These are phyloP conservation scores for Diogma glabrata DNA, from an alignment of 2,888 invertebrate species.

Conservation along the genomic window DNA sequence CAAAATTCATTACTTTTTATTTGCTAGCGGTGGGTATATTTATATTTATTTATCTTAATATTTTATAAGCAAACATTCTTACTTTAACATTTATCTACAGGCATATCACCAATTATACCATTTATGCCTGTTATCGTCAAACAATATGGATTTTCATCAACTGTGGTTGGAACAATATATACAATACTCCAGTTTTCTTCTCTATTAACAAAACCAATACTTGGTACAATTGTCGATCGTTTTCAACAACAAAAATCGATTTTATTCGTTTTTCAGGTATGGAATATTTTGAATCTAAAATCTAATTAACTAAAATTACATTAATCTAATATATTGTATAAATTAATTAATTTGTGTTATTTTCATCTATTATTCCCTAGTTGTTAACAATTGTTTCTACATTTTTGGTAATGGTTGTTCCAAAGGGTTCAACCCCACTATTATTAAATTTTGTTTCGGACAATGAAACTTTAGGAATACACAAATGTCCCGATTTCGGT, in stretches of 20 bases:
- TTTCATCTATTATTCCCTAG: constrained; percentile 41
- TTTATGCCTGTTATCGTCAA: constrained; percentile 57
- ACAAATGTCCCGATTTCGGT: no score
- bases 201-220: constrained; percentile 66
- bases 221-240: constrained; percentile 71
- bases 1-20: constrained; percentile 80
- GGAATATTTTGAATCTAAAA: no score
- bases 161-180: constrained; percentile 67
- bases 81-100: constrained; percentile 38
- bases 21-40: background rate
- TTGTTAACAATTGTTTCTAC: constrained; percentile 57
- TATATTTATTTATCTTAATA: no score
- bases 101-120: constrained; percentile 71
- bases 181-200: constrained; percentile 66
- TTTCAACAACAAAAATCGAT: constrained; percentile 59
- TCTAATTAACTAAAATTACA: no score
- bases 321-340: background rate
- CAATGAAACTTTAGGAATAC: no score
- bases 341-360: no score
- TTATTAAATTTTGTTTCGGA: constrained; percentile 40
- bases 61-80: no score
- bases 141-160: constrained; percentile 69
- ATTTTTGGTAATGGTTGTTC: constrained; percentile 60
- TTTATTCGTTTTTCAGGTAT: constrained; percentile 47
- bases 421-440: constrained; percentile 43